Base-by-base conservation (phyloP, 2,113 vertebrate species). In the Cepphus grylle region DNA sequence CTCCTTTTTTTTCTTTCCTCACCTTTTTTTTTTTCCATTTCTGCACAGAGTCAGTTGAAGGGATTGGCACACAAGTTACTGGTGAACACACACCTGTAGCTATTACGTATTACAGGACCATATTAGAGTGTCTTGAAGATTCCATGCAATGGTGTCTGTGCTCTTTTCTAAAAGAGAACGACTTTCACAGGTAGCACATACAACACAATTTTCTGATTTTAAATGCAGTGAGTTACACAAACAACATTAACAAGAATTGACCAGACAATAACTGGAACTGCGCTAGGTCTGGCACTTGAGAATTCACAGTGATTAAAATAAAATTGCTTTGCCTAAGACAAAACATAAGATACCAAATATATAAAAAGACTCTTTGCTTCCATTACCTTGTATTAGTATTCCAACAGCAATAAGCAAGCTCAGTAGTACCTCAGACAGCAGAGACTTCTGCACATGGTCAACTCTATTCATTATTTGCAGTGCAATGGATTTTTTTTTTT, bases 241-340 rank as follows among this genome's bases (percentile, higher is more conserved):
- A 94, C 38, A 91, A 62, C 91, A 81, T 88, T 40, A 96, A 88
- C 70, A 84, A 79, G 85, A 95, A 93, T 11, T 89, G 34, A 95
- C 81, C 94, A 97, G 83, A 95, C 90, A 96, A 67, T 83, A 95
- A 94, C 19, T 81, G 20, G 49, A 94, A 97, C 82, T 92, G 96
- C 18, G 23, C 87, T 90, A 89, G 86, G 93, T 72, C 79, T 97
- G 81, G 81, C 94, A 97, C 80, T 97, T 97, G 65, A 96, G 91
- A 97, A 92, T 89, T 97, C 97, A 97, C 97, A 97, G 96, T 97
- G 91, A 94, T 96, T 88, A 97, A 96, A 95, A 78, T 77, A 92
- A 97, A 97, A 96, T 11, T 83, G 73, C 63, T 93, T 96, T 88
- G 69, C 86, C 83, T 82, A 95, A 70, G 81, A 95, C 78, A 95